These are phyloP conservation scores for Dasyurus viverrinus DNA, from an alignment of 2,113 vertebrate species.

Conservation along the genomic window DNA sequence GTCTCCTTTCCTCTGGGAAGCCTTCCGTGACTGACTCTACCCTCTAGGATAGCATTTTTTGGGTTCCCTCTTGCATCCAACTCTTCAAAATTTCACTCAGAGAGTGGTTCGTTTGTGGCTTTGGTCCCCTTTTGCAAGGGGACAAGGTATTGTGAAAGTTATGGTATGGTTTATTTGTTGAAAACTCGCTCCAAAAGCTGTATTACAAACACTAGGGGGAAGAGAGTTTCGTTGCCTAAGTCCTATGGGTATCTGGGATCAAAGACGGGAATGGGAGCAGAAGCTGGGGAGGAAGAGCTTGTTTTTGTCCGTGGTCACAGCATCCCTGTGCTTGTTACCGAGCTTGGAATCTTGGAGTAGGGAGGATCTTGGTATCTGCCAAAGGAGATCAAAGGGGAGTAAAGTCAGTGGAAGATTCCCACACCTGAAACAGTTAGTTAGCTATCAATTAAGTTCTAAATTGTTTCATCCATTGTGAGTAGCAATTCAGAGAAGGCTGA, in stretches of 20 bases:
- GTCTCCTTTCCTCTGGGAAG: neutral
- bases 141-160: neutral
- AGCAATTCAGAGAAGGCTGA: neutral
- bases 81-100: neutral
- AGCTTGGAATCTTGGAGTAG: neutral
- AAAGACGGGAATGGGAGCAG: neutral
- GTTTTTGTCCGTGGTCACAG: neutral
- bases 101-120: neutral
- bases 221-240: neutral
- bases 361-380: neutral
- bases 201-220: neutral
- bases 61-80: neutral
- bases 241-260: neutral
- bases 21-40: neutral
- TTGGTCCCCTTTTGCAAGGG: neutral
- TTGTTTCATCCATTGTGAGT: neutral
- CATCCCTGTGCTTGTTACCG: neutral
- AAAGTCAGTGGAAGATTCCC: neutral
- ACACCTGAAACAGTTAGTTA: neutral
- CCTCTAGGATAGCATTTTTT: neutral
- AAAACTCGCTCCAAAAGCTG: neutral
- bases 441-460: neutral
- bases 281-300: neutral
- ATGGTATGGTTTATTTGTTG: neutral
- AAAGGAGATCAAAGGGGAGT: neutral